These are phyloP conservation scores for Halichondria panicea DNA, from an alignment of 37 sponge, comb jelly and placozoan species.

Conservation along the genomic window DNA sequence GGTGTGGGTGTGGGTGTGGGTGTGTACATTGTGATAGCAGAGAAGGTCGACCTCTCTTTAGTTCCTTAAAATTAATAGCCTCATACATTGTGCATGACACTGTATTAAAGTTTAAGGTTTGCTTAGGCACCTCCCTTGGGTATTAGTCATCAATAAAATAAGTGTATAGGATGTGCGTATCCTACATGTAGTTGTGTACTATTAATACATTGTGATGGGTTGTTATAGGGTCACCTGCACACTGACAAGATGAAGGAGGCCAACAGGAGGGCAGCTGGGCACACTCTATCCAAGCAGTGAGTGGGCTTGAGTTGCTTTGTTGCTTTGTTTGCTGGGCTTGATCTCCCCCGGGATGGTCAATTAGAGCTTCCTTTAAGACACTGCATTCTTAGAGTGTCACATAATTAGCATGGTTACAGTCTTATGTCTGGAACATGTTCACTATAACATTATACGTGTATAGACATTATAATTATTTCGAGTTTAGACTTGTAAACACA, in stretches of 20 bases:
- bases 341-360: no score
- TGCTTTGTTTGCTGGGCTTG: no score
- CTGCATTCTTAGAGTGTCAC: no score
- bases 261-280: slow-evolving; percentile 66
- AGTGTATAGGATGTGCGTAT: no score
- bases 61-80: no score
- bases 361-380: no score
- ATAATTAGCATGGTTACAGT: neutral
- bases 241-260: slow-evolving; percentile 82
- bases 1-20: neutral
- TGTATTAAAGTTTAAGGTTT: no score
- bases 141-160: neutral
- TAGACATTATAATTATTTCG: neutral
- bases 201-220: neutral
- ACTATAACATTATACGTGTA: no score
- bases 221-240: slow-evolving; percentile 61
- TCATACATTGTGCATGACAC: no score
- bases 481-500: neutral
- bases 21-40: neutral
- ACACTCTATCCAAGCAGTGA: slow-evolving; percentile 40
- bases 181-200: no score
- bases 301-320: no score
- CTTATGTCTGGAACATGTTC: neutral
- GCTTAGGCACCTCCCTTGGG: neutral
- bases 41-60: no score